These are phyloP conservation scores for Sialis lutaria DNA, from an alignment of 2,888 invertebrate genomes.

Conservation along the genomic window DNA sequence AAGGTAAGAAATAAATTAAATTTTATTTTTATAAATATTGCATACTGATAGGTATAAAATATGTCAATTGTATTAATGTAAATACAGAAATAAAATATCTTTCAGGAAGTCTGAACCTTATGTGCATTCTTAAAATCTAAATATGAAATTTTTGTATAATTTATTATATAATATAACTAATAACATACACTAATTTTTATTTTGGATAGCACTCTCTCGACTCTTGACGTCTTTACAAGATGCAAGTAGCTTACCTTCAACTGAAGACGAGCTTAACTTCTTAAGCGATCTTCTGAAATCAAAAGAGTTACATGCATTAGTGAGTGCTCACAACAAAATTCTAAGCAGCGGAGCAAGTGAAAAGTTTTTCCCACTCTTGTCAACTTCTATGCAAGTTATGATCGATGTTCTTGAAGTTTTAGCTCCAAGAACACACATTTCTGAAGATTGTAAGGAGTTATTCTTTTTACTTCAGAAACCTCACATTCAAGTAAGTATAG, in stretches of 20 bases:
- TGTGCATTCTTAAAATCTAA: conserved; percentile 7
- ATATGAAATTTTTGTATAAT: not conserved
- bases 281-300: conserved; percentile 69
- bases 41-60: too few species aligned
- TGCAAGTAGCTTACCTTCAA: conserved; percentile 46
- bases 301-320: conserved; percentile 74
- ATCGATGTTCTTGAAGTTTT: conserved; percentile 67
- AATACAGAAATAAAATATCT: too few species aligned
- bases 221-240: conserved; percentile 69
- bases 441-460: conserved; percentile 63
- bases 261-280: conserved; percentile 76
- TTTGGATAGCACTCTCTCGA: conserved; percentile 52
- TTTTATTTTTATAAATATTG: too few species aligned
- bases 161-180: conserved; percentile 4
- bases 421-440: conserved; percentile 42
- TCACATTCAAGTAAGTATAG: conserved; percentile 68
- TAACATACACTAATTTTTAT: conserved; percentile 3
- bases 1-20: too few species aligned
- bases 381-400: conserved; percentile 64
- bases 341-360: conserved; percentile 70
- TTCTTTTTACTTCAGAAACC: conserved; percentile 68
- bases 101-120: too few species aligned
- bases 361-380: conserved; percentile 65
- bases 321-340: conserved; percentile 82
- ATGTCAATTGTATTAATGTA: too few species aligned